These are phyloP conservation scores for Drosophila biarmipes DNA, from an alignment of 1,140 invertebrate species.

Conservation along the genomic window DNA sequence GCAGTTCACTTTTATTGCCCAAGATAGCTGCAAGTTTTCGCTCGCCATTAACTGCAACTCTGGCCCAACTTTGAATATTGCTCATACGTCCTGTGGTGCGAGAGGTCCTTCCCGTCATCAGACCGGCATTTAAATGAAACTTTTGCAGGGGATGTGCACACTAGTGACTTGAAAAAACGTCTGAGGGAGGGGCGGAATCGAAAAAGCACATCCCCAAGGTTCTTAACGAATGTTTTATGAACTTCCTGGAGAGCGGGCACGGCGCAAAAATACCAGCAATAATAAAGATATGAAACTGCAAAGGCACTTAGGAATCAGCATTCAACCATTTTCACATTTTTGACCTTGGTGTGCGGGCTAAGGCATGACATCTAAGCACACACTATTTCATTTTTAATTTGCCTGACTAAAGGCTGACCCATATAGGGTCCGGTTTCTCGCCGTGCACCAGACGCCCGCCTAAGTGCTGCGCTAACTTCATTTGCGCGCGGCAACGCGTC, in stretches of 20 bases:
- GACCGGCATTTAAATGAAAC: slow-evolving; percentile 36
- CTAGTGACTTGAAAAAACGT: background rate
- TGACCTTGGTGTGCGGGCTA: background rate
- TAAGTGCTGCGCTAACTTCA: slow-evolving; percentile 74
- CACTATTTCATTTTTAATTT: too few species aligned
- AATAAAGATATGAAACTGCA: background rate
- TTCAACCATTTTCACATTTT: background rate
- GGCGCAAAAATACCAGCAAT: background rate
- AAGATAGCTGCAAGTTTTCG: slow-evolving; percentile 50
- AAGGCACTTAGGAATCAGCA: too few species aligned
- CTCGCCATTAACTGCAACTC: slow-evolving; percentile 28
- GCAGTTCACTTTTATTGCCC: slow-evolving; percentile 42
- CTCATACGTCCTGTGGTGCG: slow-evolving; percentile 45
- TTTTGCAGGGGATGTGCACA: slow-evolving; percentile 8
- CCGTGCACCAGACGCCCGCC: slow-evolving; percentile 1
- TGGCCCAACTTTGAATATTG: slow-evolving; percentile 34
- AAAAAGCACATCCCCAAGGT: slow-evolving; percentile 36
- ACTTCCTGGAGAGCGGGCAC: slow-evolving; percentile 38
- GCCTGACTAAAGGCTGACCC: background rate
- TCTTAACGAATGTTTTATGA: slow-evolving; percentile 78
- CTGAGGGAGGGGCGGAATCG: slow-evolving; percentile 23
- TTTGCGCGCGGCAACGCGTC: slow-evolving; percentile 61
- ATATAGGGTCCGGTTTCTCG: slow-evolving; percentile 1
- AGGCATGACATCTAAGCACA: too few species aligned
- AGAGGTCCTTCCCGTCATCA: slow-evolving; percentile 11